Evolutionary conservation across 2,888 invertebrate species (phyloP).

Genomic region (Drosophila eohydei): DNA sequence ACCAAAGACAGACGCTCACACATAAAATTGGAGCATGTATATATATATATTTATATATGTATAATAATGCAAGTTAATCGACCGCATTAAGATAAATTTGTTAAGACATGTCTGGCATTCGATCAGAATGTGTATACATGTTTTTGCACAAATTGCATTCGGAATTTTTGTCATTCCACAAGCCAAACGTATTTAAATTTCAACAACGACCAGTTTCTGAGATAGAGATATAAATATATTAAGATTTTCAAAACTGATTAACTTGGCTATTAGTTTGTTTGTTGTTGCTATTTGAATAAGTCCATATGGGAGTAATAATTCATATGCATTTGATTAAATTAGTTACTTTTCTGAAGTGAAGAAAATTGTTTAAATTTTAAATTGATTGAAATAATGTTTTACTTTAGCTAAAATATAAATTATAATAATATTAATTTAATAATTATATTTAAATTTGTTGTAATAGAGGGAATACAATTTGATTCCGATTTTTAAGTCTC

Average conservation of each 20-base stretch:
- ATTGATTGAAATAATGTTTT: too few relatives aligned
- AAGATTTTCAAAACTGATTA: constrained; percentile 1
- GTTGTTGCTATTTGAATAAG: not conserved
- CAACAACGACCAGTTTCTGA: not conserved
- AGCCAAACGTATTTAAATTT: constrained; percentile 4
- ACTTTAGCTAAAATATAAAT: too few relatives aligned
- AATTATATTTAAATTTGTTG: too few relatives aligned
- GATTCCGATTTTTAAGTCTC: too few relatives aligned
- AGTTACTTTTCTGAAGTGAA: too few relatives aligned
- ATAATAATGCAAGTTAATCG: constrained; percentile 22
- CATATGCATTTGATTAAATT: too few relatives aligned
- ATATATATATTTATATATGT: not conserved
- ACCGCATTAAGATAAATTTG: constrained; percentile 24
- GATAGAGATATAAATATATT: not conserved
- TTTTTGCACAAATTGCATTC: constrained; percentile 27
- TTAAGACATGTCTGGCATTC: constrained; percentile 39
- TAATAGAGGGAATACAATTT: too few relatives aligned
- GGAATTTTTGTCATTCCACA: not conserved
- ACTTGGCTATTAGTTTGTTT: not conserved
- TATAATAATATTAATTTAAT: too few relatives aligned
- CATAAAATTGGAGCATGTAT: not conserved
- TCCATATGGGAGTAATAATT: too few relatives aligned
- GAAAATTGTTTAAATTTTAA: too few relatives aligned
- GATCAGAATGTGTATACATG: constrained; percentile 31
- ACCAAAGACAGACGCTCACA: constrained; percentile 6